A percentile compares a stretch with the other conserved stretches of the same genome.
These are phyloP conservation scores for Anthonomus grandis DNA, from an alignment of 1,140 invertebrate genomes.

Conservation along the genomic window DNA sequence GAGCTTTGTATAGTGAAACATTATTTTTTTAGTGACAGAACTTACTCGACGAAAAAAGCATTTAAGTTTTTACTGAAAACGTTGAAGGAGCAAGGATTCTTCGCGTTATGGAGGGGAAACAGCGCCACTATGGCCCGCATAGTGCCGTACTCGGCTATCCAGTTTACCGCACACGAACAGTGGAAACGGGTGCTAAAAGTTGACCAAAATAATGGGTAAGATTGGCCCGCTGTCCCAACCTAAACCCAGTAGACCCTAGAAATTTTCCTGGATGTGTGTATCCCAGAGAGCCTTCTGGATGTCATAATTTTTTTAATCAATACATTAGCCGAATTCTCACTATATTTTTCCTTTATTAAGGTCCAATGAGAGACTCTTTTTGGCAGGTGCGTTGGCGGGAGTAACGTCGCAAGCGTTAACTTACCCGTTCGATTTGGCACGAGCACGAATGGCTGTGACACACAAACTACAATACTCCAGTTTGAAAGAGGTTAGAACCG, in stretches of 20 bases:
- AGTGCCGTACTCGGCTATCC: constrained; percentile 94
- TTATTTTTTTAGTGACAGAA: constrained; percentile 56
- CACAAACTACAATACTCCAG: constrained; percentile 67
- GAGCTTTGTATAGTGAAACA: background rate
- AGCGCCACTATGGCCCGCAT: constrained; percentile 97
- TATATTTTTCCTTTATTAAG: no score
- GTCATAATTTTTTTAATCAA: no score
- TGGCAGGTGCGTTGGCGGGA: constrained; percentile 91
- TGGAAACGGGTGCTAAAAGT: constrained; percentile 81
- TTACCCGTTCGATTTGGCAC: constrained; percentile 93
- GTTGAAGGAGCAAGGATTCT: constrained; percentile 70
- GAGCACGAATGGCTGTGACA: constrained; percentile 97
- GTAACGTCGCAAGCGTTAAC: constrained; percentile 90
- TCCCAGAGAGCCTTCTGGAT: no score
- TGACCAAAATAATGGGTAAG: constrained; percentile 56
- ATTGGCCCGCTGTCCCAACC: no score
- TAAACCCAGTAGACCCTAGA: no score
- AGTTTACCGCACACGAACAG: constrained; percentile 96
- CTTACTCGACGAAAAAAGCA: constrained; percentile 78
- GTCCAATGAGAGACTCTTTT: constrained; percentile 56
- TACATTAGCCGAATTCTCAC: no score
- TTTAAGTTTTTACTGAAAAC: constrained; percentile 71
- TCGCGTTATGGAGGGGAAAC: constrained; percentile 93
- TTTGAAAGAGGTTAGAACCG: constrained; percentile 48
- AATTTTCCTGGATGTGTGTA: no score